Evolutionary conservation across 2,888 invertebrate species (phyloP).

Genomic region (Tachina lurida): DNA sequence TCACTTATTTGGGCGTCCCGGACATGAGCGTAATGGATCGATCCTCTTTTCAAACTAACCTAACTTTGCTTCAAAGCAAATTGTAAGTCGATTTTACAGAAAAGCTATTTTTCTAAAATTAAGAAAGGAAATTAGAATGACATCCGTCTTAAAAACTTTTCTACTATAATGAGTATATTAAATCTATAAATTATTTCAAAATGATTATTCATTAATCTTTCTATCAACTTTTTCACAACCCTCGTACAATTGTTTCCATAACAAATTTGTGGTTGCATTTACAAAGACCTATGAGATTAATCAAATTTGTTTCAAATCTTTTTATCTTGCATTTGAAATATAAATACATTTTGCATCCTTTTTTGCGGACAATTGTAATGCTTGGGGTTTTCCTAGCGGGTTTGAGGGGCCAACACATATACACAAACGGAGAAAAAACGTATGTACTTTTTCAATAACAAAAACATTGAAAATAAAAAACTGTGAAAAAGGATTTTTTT

Average conservation of each 20-base stretch:
- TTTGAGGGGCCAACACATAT: slow-evolving; percentile 31
- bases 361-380: slow-evolving; percentile 23
- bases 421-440: slow-evolving; percentile 49
- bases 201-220: too few relatives aligned
- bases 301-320: slow-evolving; percentile 15
- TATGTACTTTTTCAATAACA: slow-evolving; percentile 57
- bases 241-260: neutral
- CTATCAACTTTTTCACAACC: neutral
- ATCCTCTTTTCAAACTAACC: too few relatives aligned
- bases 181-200: too few relatives aligned
- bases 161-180: too few relatives aligned
- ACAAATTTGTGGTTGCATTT: slow-evolving; percentile 13
- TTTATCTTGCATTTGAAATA: slow-evolving; percentile 11
- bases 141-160: too few relatives aligned
- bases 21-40: too few relatives aligned
- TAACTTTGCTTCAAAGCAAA: too few relatives aligned
- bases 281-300: slow-evolving; percentile 17
- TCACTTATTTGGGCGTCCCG: too few relatives aligned
- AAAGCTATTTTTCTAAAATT: too few relatives aligned
- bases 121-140: too few relatives aligned
- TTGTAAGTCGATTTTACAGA: too few relatives aligned
- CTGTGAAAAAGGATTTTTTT: slow-evolving; percentile 55
- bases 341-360: slow-evolving; percentile 35
- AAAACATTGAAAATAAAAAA: slow-evolving; percentile 26
- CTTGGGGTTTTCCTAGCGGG: slow-evolving; percentile 50